phyloP scores from a whole-genome alignment of 2,888 invertebrate species.

The Spodoptera picta region DNA sequence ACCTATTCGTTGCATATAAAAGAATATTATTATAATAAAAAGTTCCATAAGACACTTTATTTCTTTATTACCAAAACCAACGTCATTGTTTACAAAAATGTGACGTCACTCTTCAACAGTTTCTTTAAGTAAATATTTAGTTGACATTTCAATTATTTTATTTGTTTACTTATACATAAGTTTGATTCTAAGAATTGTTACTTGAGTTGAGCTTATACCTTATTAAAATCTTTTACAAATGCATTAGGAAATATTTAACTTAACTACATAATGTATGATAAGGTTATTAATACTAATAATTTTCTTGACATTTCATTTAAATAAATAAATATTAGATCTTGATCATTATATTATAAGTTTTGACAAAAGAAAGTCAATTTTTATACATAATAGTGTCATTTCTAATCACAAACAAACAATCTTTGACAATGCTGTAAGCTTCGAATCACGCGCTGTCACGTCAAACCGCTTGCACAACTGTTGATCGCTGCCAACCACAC shows the following conservation, averaged over 20 bases:
- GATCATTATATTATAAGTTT: neutral
- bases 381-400: slow-evolving; percentile 16
- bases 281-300: too few relatives aligned
- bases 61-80: neutral
- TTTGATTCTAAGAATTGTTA: slow-evolving; percentile 31
- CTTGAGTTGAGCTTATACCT: slow-evolving; percentile 19
- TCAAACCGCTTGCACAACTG: slow-evolving; percentile 40
- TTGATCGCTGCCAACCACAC: slow-evolving; percentile 46
- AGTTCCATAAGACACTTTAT: too few relatives aligned
- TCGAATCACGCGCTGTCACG: slow-evolving; percentile 42
- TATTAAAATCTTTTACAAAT: too few relatives aligned
- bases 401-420: slow-evolving; percentile 45
- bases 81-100: slow-evolving; percentile 51
- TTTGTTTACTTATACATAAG: slow-evolving; percentile 26
- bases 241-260: too few relatives aligned
- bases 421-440: slow-evolving; percentile 46
- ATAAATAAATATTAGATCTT: too few relatives aligned
- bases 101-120: slow-evolving; percentile 43
- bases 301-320: too few relatives aligned
- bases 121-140: slow-evolving; percentile 52
- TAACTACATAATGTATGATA: too few relatives aligned
- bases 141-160: slow-evolving; percentile 51
- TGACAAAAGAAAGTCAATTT: slow-evolving; percentile 8
- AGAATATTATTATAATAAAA: neutral
- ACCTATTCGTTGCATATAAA: neutral